Conservation (phyloP, 2,113 vertebrate species). For the Pteruthius melanotis region DNA sequence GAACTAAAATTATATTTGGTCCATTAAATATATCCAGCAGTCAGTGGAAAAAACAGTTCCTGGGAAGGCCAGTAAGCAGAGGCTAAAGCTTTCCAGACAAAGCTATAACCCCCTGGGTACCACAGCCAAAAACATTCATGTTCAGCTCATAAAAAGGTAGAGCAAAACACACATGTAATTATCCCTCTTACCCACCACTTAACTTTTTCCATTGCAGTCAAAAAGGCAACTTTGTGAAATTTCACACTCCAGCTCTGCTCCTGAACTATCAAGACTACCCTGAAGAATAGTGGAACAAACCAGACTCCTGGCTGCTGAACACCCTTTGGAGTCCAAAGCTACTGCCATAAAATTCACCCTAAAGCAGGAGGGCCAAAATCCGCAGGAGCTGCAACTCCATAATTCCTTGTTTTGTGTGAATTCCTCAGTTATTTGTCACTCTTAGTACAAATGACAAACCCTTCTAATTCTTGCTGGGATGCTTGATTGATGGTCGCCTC, state of each 20-base stretch:
- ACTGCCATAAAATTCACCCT: not conserved
- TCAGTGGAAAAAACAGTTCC: not conserved
- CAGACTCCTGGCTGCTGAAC: not conserved
- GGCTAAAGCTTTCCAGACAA: not conserved
- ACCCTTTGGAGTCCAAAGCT: not conserved
- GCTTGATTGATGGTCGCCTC: rapidly evolving
- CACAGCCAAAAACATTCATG: not conserved
- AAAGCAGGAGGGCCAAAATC: not conserved
- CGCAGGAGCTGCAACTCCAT: not conserved
- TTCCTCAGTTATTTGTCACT: not conserved
- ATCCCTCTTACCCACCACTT: not conserved
- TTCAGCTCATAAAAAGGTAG: not conserved
- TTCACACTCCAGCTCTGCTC: not conserved
- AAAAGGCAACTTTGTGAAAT: not conserved
- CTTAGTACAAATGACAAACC: not conserved
- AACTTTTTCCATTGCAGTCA: not conserved
- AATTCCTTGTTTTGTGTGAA: not conserved
- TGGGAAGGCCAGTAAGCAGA: not conserved
- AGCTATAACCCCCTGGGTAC: not conserved
- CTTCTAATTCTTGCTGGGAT: not conserved
- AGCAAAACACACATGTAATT: not conserved
- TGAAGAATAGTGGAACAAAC: not conserved
- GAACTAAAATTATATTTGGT: not conserved
- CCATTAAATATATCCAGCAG: not conserved
- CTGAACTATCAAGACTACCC: not conserved